Base-by-base conservation (phyloP, 2,888 invertebrate genomes). In the Scelioninae gen. 1 region DNA sequence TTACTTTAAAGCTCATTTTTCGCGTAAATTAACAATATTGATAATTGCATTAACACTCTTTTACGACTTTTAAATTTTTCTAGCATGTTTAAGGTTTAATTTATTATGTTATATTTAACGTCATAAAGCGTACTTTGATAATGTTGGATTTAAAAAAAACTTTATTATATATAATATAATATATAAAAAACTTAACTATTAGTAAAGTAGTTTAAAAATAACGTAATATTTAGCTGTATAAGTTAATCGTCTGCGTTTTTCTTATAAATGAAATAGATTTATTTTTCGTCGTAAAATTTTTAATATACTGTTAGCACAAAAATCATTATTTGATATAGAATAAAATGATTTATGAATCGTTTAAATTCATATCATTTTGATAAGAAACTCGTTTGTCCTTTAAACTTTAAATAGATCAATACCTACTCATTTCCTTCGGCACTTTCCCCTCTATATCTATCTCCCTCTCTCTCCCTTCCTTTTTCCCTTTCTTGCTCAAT, bases 321-420 rank as follows among this genome's bases (percentile, higher is more conserved):
- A 23, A 23, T 23, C 23, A 23, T 23, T 23, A 23, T 23, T 23
- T 23, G 23, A 23, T 23, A 23, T 23, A 23, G 23, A 23, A 38
- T 38, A 38, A 38, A 38, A 38, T 38, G 11, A 10, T 38, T 38
- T 11, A 38, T 38, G 38, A 38, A 11, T 38, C 38, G 8, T 10
- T 38, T 38, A 38, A 38, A 10, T 38, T 45, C 6, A 11, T 9
- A 45, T 6, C n/a, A 13, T 45, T 45, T 92, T 92, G 92, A 92
- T 92, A 92, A 92, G 91, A 92, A 92, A 91, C 92, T 92, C 92
- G 92, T 92, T 92, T 92, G 92, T 92, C 91, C 91, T 92, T 91
- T 91, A 92, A 91, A 92, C 92, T 91, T 92, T 91, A 91, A 92
- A 92, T 91, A 92, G 91, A 92, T 92, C 92, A 92, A 92, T 92